These are phyloP conservation scores for Morone chrysops DNA, from an alignment of 2,113 vertebrate species.

Conservation along the genomic window DNA sequence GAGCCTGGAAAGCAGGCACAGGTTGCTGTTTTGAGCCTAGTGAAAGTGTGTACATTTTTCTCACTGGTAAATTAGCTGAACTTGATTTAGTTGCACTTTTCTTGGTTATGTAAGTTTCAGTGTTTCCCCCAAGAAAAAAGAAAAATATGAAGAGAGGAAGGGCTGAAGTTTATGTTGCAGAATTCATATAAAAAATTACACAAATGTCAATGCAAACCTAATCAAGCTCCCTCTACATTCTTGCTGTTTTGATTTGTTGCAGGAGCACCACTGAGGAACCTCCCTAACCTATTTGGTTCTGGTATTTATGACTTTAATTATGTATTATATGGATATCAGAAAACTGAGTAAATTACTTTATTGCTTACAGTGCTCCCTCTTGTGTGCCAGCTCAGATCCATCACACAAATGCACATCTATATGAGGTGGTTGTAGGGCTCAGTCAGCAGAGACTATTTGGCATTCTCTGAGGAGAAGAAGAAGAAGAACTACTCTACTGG, in stretches of 20 bases:
- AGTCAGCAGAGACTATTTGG: constrained; percentile 45
- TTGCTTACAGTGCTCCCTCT: constrained; percentile 13
- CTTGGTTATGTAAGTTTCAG: background rate
- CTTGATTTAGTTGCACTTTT: background rate
- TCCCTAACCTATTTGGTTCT: constrained; percentile 19
- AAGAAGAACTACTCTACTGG: constrained; percentile 40
- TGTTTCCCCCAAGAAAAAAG: background rate
- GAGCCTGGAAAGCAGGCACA: background rate
- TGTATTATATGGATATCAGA: constrained; percentile 20
- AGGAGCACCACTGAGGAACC: constrained; percentile 18
- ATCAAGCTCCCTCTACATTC: constrained; percentile 15
- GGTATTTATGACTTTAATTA: constrained; percentile 57
- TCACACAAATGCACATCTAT: constrained; percentile 41
- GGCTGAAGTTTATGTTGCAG: background rate
- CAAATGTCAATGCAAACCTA: constrained; percentile 21
- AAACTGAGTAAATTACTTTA: constrained; percentile 23
- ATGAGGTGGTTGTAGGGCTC: constrained; percentile 22
- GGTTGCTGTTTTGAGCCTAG: background rate
- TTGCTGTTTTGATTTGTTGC: constrained; percentile 23
- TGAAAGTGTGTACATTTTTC: background rate
- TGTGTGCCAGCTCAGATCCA: constrained; percentile 33
- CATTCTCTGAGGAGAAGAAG: constrained; percentile 9
- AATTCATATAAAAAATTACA: constrained; percentile 16
- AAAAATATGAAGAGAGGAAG: background rate
- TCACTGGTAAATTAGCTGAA: background rate